A percentile compares a stretch with the other conserved stretches of the same genome.
Evolutionary conservation across 2,888 invertebrate species (phyloP).

Genomic region (Oscheius sp.): DNA sequence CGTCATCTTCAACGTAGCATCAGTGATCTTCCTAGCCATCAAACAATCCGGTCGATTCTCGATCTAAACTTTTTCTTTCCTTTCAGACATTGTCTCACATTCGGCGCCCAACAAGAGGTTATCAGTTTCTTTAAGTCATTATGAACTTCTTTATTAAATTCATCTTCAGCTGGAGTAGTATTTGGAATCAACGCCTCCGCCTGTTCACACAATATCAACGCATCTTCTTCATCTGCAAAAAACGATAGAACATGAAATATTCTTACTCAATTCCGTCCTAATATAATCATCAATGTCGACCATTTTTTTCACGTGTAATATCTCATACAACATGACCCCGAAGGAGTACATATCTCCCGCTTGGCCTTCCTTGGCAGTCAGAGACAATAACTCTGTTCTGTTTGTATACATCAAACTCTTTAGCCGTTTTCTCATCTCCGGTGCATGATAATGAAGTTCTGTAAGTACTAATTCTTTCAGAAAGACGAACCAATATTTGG

Average conservation of each 20-base stretch:
- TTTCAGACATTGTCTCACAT: not conserved
- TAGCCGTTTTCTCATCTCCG: slow-evolving; percentile 57
- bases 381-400: slow-evolving; percentile 33
- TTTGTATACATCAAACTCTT: slow-evolving; percentile 45
- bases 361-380: slow-evolving; percentile 23
- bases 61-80: slow-evolving; percentile 7
- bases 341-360: slow-evolving; percentile 64
- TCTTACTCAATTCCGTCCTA: not conserved
- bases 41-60: slow-evolving; percentile 53
- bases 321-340: slow-evolving; percentile 64
- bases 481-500: slow-evolving; percentile 58
- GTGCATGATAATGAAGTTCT: slow-evolving; percentile 68
- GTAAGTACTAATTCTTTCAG: slow-evolving; percentile 20
- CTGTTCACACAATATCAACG: slow-evolving; percentile 52
- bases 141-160: slow-evolving; percentile 46
- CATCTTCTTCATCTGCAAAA: slow-evolving; percentile 52
- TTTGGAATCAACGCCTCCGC: slow-evolving; percentile 54
- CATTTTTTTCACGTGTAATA: slow-evolving; percentile 48
- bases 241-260: not conserved
- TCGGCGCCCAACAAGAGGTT: slow-evolving; percentile 49
- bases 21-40: slow-evolving; percentile 65
- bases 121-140: slow-evolving; percentile 58
- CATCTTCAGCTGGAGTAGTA: slow-evolving; percentile 38
- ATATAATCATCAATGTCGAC: slow-evolving; percentile 42
- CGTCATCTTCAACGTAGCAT: slow-evolving; percentile 67